Conservation (phyloP, 2,797 vertebrate species). For the Diplodus puntazzo region DNA sequence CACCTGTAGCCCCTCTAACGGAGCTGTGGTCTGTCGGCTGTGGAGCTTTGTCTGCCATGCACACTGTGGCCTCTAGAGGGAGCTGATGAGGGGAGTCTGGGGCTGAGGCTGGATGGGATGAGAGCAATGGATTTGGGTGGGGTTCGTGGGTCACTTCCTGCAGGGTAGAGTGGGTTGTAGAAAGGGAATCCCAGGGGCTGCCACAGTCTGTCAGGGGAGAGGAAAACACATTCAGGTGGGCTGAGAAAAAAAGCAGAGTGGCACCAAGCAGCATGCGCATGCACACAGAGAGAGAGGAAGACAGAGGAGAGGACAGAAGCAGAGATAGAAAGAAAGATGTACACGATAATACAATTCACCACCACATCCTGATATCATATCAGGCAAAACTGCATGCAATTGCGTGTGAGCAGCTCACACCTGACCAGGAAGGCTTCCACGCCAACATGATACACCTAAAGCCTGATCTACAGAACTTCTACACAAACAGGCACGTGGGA, state of each 20-base stretch:
- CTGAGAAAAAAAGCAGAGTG: conserved; percentile 17
- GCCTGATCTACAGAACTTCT: conserved; percentile 2
- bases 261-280: conserved; percentile 64
- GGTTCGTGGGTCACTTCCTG: conserved; percentile 95
- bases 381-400: conserved; percentile 60
- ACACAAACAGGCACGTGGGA: conserved; percentile 8
- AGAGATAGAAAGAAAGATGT: conserved; percentile 21
- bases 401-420: conserved; percentile 40
- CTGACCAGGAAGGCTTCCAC: background rate
- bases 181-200: conserved; percentile 94
- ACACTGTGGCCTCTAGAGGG: conserved; percentile 92
- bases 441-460: background rate
- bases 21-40: conserved; percentile 77
- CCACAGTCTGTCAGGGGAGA: conserved; percentile 89
- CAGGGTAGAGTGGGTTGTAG: conserved; percentile 96
- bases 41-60: conserved; percentile 86
- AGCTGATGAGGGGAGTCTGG: conserved; percentile 92
- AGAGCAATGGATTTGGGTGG: conserved; percentile 92
- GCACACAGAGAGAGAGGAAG: conserved; percentile 46
- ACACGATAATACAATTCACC: conserved; percentile 13
- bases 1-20: conserved; percentile 85
- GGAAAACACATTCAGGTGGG: conserved; percentile 48
- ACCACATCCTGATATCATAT: conserved; percentile 9
- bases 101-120: conserved; percentile 94
- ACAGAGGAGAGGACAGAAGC: background rate